Evolutionary conservation across 2,888 invertebrate species (phyloP).

Genomic region (Campoletis raptor): DNA sequence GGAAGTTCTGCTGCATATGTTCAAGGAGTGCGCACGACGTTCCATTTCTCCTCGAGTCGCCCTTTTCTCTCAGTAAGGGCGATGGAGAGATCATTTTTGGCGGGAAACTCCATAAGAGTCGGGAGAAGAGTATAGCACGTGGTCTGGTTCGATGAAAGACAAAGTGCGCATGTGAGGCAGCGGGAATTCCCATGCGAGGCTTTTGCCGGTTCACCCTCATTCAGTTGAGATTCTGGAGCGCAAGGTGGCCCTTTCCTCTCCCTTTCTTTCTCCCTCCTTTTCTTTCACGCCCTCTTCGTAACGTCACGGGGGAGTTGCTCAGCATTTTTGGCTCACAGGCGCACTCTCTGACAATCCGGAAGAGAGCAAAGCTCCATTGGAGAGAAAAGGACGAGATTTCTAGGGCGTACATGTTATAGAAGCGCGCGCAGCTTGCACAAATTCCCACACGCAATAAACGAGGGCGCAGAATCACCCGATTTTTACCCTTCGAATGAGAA

Average conservation of each 20-base stretch:
- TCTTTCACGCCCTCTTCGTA: slow-evolving; percentile 2
- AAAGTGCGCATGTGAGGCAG: slow-evolving; percentile 34
- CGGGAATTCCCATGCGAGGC: slow-evolving; percentile 60
- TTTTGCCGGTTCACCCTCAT: slow-evolving; percentile 52
- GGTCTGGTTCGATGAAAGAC: slow-evolving; percentile 32
- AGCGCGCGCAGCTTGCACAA: slow-evolving; percentile 78
- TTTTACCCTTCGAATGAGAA: slow-evolving; percentile 63
- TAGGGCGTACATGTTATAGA: slow-evolving; percentile 55
- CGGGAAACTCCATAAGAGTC: slow-evolving; percentile 41
- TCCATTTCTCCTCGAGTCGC: not conserved
- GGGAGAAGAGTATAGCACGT: slow-evolving; percentile 31
- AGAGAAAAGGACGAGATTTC: slow-evolving; percentile 55
- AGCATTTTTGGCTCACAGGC: slow-evolving; percentile 44
- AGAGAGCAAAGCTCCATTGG: not conserved
- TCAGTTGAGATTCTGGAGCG: slow-evolving; percentile 42
- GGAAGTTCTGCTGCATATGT: slow-evolving; percentile 1
- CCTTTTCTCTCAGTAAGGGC: not conserved
- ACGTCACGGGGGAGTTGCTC: slow-evolving; percentile 33
- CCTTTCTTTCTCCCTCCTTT: not conserved
- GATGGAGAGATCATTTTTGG: slow-evolving; percentile 44
- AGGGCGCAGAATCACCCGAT: slow-evolving; percentile 67
- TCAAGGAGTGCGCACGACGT: slow-evolving; percentile 24
- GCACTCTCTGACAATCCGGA: slow-evolving; percentile 18
- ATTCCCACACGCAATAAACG: slow-evolving; percentile 77
- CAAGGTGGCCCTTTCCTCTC: slow-evolving; percentile 54